Evolutionary conservation across 1,140 invertebrate species (phyloP), one percentile per base, ranked within the genome.

Genomic region (Sinonovacula constricta): DNA sequence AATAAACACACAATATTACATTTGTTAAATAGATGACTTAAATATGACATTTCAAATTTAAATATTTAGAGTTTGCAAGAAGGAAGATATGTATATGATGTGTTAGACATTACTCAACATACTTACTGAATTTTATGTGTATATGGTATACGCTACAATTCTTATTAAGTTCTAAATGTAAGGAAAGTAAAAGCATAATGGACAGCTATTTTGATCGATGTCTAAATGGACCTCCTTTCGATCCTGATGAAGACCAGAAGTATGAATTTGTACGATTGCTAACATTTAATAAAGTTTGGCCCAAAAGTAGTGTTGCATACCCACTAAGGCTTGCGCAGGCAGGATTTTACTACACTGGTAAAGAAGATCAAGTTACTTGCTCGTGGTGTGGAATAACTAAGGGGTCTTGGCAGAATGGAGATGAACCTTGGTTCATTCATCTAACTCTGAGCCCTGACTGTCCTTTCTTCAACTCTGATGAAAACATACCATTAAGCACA

Each of bases 281-380:
- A 15, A 78, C 65, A 18, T 78, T 78, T 31, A 30, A 36, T 18
- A 68, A 70, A 28, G n/a, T n/a, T 24, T 72, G 68, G 68, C 68
- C 77, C 12, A 28, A 14, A 51, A 45, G 67, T 45, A 67, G 53
- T 26, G 60, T 67, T 12, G 54, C 67, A 18, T 81, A 33, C 36
- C 51, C 62, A 0, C 33, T 72, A 15, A 56, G 51, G 30, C 45
- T 83, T 31, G 66, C 76, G 1, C 54, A 65, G 62, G 79, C 82
- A 34, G 82, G 82, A 22, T 83, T 83, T 63, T 81, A 79, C 51
- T 76, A 79, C 63, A 67, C 18, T 28, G 79, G 79, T 33, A 54
- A 66, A 39, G 39, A 26, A 3, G 79, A 83, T 72, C 75, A 83
- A 45, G 82, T 83, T 24, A 65, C 67, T 7, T 83, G 82, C 62